Conservation (phyloP, 2,113 vertebrate species). For the Mustela lutreola region DNA sequence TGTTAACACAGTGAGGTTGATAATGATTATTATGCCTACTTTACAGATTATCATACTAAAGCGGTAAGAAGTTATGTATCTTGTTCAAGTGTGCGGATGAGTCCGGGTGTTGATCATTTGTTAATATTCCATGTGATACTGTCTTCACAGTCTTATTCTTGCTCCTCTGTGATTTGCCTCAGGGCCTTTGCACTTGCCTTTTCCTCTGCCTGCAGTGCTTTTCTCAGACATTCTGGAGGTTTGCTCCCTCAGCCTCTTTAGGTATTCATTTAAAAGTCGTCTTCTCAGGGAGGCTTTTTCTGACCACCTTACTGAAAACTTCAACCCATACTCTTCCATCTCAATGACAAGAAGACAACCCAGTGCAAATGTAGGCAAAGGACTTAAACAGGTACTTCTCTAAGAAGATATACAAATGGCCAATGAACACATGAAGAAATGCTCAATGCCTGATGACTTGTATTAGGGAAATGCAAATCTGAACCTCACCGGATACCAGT, state of each 20-base stretch:
- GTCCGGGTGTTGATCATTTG: not conserved
- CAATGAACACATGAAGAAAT: not conserved
- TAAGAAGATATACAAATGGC: not conserved
- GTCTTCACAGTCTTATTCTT: not conserved
- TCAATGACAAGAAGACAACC: not conserved
- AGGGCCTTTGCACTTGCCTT: not conserved
- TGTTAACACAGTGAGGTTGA: not conserved
- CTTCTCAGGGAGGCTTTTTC: not conserved
- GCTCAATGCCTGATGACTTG: not conserved
- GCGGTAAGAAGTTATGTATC: not conserved
- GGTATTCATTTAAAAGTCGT: not conserved
- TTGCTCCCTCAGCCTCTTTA: not conserved
- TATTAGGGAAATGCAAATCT: not conserved
- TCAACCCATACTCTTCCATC: not conserved
- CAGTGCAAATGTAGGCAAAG: not conserved
- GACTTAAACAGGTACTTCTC: not conserved
- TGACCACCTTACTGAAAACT: not conserved
- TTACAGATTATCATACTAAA: not conserved
- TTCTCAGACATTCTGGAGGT: not conserved
- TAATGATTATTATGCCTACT: not conserved
- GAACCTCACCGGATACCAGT: not conserved
- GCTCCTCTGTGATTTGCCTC: not conserved
- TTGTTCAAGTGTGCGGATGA: not conserved
- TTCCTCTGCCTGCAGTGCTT: not conserved
- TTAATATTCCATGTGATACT: not conserved